A percentile compares a stretch with the other conserved stretches of the same genome.
Conservation (phyloP, 2,797 vertebrate species). For the Sus cebifrons region DNA sequence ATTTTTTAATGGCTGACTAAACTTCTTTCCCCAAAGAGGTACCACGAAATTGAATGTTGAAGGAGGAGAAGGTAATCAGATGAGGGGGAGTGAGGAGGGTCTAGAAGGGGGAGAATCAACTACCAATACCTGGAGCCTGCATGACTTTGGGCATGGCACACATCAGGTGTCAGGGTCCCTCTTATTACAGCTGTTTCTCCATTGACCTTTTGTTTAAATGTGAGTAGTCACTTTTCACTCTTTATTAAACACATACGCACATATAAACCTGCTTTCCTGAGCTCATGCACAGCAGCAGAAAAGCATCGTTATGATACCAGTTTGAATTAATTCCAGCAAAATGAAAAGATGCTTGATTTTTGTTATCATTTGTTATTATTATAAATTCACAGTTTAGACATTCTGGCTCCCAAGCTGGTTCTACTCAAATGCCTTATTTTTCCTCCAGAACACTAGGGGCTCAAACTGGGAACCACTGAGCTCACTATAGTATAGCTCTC, state of each 20-base stretch:
- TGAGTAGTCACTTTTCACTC: neutral
- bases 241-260: neutral
- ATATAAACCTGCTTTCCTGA: neutral
- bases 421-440: neutral
- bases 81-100: neutral
- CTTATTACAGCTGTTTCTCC: neutral
- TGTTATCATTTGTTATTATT: conserved; percentile 10
- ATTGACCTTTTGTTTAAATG: neutral
- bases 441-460: neutral
- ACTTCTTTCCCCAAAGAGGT: neutral
- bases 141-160: fast-evolving
- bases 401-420: neutral
- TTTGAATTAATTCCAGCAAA: conserved; percentile 1
- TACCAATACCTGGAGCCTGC: neutral
- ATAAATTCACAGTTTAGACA: neutral
- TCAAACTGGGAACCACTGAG: neutral
- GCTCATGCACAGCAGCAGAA: neutral
- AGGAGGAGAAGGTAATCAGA: neutral
- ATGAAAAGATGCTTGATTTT: neutral
- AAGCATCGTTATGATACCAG: neutral
- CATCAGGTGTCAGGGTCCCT: neutral
- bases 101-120: neutral
- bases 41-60: neutral
- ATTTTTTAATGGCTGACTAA: neutral
- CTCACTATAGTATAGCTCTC: neutral